Evolutionary conservation across 2,797 vertebrate species (phyloP).

Genomic region (Cyprinodon diabolis): DNA sequence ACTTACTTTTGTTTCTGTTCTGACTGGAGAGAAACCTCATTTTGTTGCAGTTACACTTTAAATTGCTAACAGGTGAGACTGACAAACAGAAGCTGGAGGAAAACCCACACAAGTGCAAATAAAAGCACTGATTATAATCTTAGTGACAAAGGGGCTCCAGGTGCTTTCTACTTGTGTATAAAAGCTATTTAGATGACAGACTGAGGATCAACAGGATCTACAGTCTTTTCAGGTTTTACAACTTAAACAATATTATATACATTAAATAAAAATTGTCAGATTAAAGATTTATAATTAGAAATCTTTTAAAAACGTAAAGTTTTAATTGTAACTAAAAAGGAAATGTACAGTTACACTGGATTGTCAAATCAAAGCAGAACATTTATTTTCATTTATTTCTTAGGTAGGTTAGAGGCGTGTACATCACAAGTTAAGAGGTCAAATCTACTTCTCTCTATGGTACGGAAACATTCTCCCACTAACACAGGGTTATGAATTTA

Average conservation of each 20-base stretch:
- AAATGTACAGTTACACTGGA: not conserved
- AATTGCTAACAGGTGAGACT: conserved; percentile 62
- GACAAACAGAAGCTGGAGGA: conserved; percentile 36
- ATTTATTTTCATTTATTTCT: too few species aligned
- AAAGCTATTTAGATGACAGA: conserved; percentile 65
- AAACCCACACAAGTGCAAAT: conserved; percentile 8
- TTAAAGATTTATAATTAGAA: not conserved
- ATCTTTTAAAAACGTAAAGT: not conserved
- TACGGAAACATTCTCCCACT: not conserved
- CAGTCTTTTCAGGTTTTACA: conserved; percentile 13
- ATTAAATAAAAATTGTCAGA: not conserved
- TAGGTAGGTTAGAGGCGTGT: not conserved
- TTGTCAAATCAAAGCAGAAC: not conserved
- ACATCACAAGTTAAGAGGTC: not conserved
- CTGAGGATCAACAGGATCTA: conserved; percentile 54
- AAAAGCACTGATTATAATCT: conserved; percentile 52
- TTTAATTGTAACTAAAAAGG: not conserved
- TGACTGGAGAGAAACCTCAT: conserved; percentile 43
- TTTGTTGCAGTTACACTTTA: conserved; percentile 55
- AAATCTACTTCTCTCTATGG: conserved; percentile 3
- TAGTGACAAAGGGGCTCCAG: conserved; percentile 63
- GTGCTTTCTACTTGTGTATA: conserved; percentile 65
- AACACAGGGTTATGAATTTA: conserved; percentile 13
- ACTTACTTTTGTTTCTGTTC: conserved; percentile 52
- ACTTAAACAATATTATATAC: not conserved